Conservation (phyloP, 2,888 invertebrate species). For the Troides helena region DNA sequence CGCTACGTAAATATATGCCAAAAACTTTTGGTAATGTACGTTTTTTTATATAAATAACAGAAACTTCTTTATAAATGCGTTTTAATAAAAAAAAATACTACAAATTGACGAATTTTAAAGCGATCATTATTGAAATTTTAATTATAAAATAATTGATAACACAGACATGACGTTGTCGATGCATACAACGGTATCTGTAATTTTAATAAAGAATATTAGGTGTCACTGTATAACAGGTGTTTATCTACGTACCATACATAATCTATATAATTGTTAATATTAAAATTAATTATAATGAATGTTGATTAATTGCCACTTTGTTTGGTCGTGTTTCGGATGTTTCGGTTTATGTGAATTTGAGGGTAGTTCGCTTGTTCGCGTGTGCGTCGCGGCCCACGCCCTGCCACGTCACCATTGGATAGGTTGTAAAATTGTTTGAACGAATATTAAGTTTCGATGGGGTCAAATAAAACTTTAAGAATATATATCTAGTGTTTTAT, state of each 20-base stretch:
- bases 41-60: no score
- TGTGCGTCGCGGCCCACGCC: constrained; percentile 40
- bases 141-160: constrained; percentile 2
- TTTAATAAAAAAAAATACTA: background rate
- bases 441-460: constrained; percentile 72
- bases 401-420: constrained; percentile 51
- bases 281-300: constrained; percentile 71
- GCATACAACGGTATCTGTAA: constrained; percentile 60
- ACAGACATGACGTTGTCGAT: constrained; percentile 15
- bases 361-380: constrained; percentile 53
- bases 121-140: constrained; percentile 3
- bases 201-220: constrained; percentile 68
- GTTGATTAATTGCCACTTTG: constrained; percentile 67
- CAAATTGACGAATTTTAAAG: constrained; percentile 12
- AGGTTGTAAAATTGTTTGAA: constrained; percentile 73
- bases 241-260: constrained; percentile 71
- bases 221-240: constrained; percentile 80
- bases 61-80: background rate
- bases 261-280: constrained; percentile 78
- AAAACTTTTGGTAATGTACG: background rate
- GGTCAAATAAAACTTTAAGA: constrained; percentile 79
- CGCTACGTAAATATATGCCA: background rate
- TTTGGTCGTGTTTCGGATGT: constrained; percentile 39
- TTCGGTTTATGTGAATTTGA: constrained; percentile 38
- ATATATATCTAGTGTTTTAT: constrained; percentile 47